Evolutionary conservation across 2,113 vertebrate species (phyloP).

Genomic region (Amia ocellicauda): DNA sequence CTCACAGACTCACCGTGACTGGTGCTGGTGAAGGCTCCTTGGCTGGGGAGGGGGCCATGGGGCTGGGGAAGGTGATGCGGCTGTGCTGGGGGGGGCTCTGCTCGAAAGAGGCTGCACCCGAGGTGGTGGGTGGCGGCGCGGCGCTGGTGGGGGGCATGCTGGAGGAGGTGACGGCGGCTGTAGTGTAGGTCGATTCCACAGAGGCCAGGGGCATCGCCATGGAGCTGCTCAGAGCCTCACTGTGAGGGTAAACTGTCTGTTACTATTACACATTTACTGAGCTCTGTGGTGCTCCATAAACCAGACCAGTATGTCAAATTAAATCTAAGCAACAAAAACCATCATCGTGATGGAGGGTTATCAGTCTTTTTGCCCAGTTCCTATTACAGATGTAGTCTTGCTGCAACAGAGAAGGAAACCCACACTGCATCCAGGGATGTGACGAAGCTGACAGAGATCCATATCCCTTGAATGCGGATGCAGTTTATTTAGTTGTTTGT

Average conservation of each 20-base stretch:
- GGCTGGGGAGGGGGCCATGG: constrained; percentile 52
- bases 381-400: no score
- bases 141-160: constrained; percentile 55
- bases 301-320: no score
- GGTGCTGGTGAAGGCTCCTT: constrained; percentile 49
- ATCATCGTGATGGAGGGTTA: no score
- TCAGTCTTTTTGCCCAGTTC: no score
- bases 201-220: constrained; percentile 43
- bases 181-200: constrained; percentile 57
- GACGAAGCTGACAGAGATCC: no score
- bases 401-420: no score
- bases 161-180: constrained; percentile 50
- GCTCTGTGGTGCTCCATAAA: no score
- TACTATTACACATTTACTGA: no score
- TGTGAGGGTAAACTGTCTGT: constrained; percentile 28
- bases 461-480: no score
- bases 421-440: no score
- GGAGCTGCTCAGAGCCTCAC: constrained; percentile 57
- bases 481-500: no score
- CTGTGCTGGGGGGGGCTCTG: constrained; percentile 44
- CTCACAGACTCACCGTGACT: constrained; percentile 41
- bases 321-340: no score
- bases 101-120: constrained; percentile 33
- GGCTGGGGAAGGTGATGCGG: constrained; percentile 37
- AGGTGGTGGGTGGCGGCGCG: constrained; percentile 38